Evolutionary conservation across 1,140 invertebrate species (phyloP).

Genomic region (Drosophila pallidifrons): DNA sequence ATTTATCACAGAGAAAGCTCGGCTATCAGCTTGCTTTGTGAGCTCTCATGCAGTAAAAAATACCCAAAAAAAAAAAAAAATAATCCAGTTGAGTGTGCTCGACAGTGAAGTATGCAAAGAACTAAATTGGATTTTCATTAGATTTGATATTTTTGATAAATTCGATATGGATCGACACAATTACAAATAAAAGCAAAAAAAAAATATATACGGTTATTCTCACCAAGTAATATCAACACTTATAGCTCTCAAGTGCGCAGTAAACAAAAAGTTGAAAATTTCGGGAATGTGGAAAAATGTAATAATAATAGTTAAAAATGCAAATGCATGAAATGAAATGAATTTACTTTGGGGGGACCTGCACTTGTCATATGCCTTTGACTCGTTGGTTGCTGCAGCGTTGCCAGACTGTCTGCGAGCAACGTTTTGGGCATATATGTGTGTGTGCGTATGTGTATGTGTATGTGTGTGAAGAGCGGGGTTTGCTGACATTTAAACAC

Average conservation of each 20-base stretch:
- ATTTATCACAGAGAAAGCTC: conserved; percentile 1
- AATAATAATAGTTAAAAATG: conserved; percentile 27
- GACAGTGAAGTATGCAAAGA: background rate
- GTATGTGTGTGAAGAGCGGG: background rate
- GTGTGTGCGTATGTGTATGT: conserved; percentile 5
- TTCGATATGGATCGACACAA: background rate
- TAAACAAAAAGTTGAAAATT: no score
- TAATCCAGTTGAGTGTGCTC: background rate
- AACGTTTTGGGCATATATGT: background rate
- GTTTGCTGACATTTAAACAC: conserved; percentile 61
- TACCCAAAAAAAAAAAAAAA: background rate
- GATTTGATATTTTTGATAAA: background rate
- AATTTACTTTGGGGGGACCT: conserved; percentile 30
- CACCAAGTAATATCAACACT: no score
- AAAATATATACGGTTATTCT: no score
- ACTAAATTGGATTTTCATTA: background rate
- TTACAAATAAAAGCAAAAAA: no score
- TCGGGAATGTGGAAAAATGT: conserved; percentile 1
- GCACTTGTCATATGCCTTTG: conserved; percentile 36
- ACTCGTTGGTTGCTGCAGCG: conserved; percentile 19
- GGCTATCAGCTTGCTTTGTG: conserved; percentile 15
- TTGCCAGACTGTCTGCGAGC: conserved; percentile 18
- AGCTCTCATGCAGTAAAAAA: background rate
- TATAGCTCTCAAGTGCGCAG: no score
- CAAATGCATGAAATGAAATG: conserved; percentile 39